Evolutionary conservation across 1,140 invertebrate species (phyloP).

Genomic region (Camponotus vicinus): DNA sequence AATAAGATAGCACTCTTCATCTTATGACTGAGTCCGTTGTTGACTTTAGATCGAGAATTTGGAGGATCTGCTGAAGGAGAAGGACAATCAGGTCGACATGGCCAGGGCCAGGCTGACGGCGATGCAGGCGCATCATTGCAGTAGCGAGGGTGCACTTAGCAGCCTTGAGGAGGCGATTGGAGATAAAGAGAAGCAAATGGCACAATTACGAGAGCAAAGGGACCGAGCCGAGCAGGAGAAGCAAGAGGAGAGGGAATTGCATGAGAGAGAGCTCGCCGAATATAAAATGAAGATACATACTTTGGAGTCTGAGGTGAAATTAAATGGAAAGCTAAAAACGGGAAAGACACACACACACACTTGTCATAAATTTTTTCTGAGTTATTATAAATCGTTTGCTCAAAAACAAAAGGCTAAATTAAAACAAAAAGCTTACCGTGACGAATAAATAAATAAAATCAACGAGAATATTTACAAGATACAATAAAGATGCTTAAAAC

Average conservation of each 20-base stretch:
- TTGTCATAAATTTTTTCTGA: not conserved
- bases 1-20: not conserved
- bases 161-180: constrained; percentile 97
- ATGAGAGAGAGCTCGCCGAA: constrained; percentile 97
- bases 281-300: constrained; percentile 97
- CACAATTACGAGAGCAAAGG: constrained; percentile 95
- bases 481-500: not conserved
- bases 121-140: constrained; percentile 97
- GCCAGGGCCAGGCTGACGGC: constrained; percentile 94
- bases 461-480: not conserved
- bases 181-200: constrained; percentile 98
- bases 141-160: constrained; percentile 95
- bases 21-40: constrained; percentile 25
- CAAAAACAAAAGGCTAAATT: not conserved
- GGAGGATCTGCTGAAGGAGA: constrained; percentile 98
- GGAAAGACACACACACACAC: not conserved
- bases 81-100: constrained; percentile 99
- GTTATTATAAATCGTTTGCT: not conserved
- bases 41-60: constrained; percentile 96
- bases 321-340: not conserved
- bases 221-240: constrained; percentile 98
- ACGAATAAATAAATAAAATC: not conserved
- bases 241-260: constrained; percentile 97
- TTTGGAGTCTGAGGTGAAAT: constrained; percentile 92
- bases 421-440: not conserved